Evolutionary conservation across 2,888 invertebrate species (phyloP), one percentile per base, ranked within the genome.

Genomic region (Trichogramma evanescens): DNA sequence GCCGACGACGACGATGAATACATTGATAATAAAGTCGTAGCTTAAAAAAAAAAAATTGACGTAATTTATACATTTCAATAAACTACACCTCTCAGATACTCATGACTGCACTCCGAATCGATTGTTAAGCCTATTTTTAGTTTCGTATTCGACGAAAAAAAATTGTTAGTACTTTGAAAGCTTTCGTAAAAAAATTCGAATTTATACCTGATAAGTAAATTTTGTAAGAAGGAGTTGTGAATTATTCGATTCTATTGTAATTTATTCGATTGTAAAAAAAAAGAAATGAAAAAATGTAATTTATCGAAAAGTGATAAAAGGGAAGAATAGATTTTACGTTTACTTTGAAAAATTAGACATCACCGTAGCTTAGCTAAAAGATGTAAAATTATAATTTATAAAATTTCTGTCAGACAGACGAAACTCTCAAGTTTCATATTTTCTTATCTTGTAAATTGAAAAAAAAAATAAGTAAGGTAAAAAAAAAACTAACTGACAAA

Each of bases 1-100:
- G 76, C 72, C 26, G 77, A 76, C 50, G 76, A 77, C 41, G 73
- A 73, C 40, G 73, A 74, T 5, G 75, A 75, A 7, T 72, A 71
- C 55, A 64, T 76, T 40, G 74, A 74, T 65, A 75, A 74, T 69
- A 73, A 73, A 65, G 65, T 68, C 6, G 67, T 65, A 43, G 68
- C 67, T 63, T 72, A 67, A 69, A 63, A n/a, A 5, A 40, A 49
- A 40, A 49, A 13, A 53, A 39, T 41, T 39, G 8, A 39, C 38
- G 4, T 38, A n/a, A 44, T 41, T 9, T 48, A 26, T 50, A 50
- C 9, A 8, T 50, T 50, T n/a, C 8, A 49, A n/a, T 42, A 26
- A 62, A 56, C 59, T 50, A 56, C 59, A 62, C 61, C 62, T 64
- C 55, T 56, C 59, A 58, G 55, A 56, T 44, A 59, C 59, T 51